Evolutionary conservation across 2,888 invertebrate genomes (phyloP).

Genomic region (Maniola hyperantus): DNA sequence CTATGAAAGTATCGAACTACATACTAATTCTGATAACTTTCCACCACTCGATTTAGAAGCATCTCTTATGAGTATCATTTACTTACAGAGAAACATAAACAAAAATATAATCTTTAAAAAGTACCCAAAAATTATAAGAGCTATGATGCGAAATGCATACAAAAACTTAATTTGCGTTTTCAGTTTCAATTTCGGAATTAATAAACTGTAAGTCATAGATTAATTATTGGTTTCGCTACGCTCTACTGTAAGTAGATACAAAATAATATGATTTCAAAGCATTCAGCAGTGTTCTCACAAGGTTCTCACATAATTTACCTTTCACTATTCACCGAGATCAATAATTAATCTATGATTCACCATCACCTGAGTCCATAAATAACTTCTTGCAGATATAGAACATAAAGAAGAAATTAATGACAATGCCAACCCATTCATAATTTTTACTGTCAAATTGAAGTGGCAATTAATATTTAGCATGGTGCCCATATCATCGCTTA

Average conservation of each 20-base stretch:
- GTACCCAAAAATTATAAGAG: conserved; percentile 51
- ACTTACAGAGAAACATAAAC: conserved; percentile 50
- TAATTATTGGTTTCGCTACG: too few species aligned
- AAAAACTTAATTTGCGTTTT: conserved; percentile 48
- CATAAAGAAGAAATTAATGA: conserved; percentile 7
- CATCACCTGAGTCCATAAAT: not conserved
- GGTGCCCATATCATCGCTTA: not conserved
- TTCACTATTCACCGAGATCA: too few species aligned
- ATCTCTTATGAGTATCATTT: conserved; percentile 63
- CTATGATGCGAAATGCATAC: conserved; percentile 54
- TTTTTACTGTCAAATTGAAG: not conserved
- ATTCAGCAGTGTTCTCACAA: not conserved
- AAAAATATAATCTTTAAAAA: conserved; percentile 48
- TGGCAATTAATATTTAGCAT: not conserved
- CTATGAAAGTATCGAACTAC: conserved; percentile 62
- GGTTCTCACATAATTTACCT: too few species aligned
- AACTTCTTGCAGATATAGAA: not conserved
- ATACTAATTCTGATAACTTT: conserved; percentile 41
- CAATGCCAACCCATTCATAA: not conserved
- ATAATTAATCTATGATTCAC: too few species aligned
- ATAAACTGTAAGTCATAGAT: not conserved
- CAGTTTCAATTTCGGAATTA: conserved; percentile 22
- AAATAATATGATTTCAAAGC: not conserved
- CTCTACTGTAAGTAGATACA: too few species aligned
- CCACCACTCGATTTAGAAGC: conserved; percentile 54